Evolutionary conservation across 2,113 vertebrate species (phyloP).

Genomic region (Bos indicus): DNA sequence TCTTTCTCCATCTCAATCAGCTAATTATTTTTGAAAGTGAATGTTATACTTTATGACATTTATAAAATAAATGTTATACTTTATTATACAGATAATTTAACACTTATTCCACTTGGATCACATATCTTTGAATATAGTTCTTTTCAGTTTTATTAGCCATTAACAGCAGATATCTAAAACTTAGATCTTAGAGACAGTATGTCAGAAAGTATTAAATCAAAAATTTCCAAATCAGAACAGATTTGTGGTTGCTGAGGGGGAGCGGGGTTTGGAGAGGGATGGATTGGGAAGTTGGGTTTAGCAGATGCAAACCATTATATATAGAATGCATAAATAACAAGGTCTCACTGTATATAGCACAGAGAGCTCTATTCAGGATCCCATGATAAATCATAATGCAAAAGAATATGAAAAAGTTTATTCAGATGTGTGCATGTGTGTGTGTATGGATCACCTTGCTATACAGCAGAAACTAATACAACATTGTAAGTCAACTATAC

Average conservation of each 20-base stretch:
- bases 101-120: not conserved
- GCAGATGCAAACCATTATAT: not conserved
- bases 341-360: not conserved
- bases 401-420: not conserved
- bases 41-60: not conserved
- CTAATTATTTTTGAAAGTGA: not conserved
- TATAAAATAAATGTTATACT: not conserved
- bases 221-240: not conserved
- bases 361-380: not conserved
- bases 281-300: not conserved
- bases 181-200: not conserved
- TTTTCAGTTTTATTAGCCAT: not conserved
- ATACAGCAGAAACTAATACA: not conserved
- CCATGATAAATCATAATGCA: not conserved
- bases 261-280: not conserved
- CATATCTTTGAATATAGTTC: not conserved
- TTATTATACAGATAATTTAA: not conserved
- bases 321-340: not conserved
- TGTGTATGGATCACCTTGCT: not conserved
- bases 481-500: not conserved
- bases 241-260: not conserved
- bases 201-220: not conserved
- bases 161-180: not conserved
- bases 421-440: not conserved
- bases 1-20: not conserved